A percentile compares a stretch with the other conserved stretches of the same genome.
Evolutionary conservation across 2,113 vertebrate genomes (phyloP).

Genomic region (Phrynosoma blainvillii): DNA sequence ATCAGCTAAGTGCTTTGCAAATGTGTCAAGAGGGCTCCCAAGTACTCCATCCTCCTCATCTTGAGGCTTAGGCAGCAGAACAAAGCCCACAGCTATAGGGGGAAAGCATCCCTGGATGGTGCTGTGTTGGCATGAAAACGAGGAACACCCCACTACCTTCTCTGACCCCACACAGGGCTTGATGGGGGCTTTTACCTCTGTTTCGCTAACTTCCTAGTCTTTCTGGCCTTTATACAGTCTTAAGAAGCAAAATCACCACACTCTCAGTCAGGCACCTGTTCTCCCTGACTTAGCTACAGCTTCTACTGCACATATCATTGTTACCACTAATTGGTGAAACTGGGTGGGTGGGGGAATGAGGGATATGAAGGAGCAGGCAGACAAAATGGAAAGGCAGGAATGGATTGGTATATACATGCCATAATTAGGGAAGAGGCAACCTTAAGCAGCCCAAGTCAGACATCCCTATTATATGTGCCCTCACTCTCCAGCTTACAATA

Average conservation of each 20-base stretch:
- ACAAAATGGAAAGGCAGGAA: background rate
- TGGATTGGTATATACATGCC: constrained; percentile 1
- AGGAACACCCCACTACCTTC: background rate
- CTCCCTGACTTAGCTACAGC: background rate
- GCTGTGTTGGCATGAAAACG: background rate
- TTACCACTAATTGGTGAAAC: background rate
- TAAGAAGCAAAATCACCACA: background rate
- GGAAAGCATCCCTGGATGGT: background rate
- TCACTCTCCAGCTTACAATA: constrained; percentile 45
- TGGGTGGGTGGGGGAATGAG: background rate
- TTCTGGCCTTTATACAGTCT: background rate
- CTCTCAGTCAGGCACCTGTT: background rate
- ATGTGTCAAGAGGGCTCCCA: background rate
- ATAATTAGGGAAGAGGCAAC: background rate
- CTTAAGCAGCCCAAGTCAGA: background rate
- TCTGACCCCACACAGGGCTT: background rate
- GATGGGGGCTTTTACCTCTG: background rate
- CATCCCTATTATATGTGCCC: background rate
- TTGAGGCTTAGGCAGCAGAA: background rate
- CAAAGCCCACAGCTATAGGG: background rate
- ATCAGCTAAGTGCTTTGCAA: constrained; percentile 13
- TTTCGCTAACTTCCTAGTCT: background rate
- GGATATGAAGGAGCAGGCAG: background rate
- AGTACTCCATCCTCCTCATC: background rate
- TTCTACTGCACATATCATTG: background rate